Base-by-base conservation (phyloP, 2,113 vertebrate species). In the Pionites leucogaster region DNA sequence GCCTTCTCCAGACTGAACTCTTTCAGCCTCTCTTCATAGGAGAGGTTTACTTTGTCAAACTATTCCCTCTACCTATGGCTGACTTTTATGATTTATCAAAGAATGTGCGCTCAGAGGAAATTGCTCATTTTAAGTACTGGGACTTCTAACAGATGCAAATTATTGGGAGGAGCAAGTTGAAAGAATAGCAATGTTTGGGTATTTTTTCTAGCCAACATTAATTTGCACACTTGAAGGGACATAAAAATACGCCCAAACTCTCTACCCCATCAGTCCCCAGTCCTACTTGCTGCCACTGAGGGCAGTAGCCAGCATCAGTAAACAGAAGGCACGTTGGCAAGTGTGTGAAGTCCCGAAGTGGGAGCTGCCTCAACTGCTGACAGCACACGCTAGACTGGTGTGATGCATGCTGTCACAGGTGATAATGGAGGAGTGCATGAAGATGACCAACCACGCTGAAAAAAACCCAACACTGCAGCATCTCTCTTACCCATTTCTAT, bases 341-440 rank as follows among this genome's bases (percentile, higher is more conserved):
- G 78, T 19, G 19, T 0, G 0, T 31, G 57, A 91, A 47, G 63
- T 20, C 33, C 12, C 0, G 0, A 52, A 42, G 57, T 29, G 5
- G 65, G 24, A 68, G 49, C 47, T 55, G 76, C 71, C 63, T 49
- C 67, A 72, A 12, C 15, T 31, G 44, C 53, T 44, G 60, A 12
- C 12, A n/a, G 63, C 18, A 17, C 7, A 10, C 3, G 13, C 71
- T 31, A 59, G 79, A 42, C 46, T 12, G 5, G 13, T 1, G 3
- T 33, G n/a, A 76, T 3, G 0, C 1, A 11, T 2, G 8, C 37
- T 55, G 59, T 46, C 17, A 17, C 55, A 53, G 46, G 28, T 2
- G 7, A 33, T 33, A 14, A 59, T 1, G 4, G n/a, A 59, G 52
- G 13, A 72, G 20, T 31, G 33, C 11, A 2, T 13, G 60, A 67